These are phyloP conservation scores for Eunapius fragilis DNA, from an alignment of 37 sponge, comb jelly and placozoan species.

Conservation along the genomic window DNA sequence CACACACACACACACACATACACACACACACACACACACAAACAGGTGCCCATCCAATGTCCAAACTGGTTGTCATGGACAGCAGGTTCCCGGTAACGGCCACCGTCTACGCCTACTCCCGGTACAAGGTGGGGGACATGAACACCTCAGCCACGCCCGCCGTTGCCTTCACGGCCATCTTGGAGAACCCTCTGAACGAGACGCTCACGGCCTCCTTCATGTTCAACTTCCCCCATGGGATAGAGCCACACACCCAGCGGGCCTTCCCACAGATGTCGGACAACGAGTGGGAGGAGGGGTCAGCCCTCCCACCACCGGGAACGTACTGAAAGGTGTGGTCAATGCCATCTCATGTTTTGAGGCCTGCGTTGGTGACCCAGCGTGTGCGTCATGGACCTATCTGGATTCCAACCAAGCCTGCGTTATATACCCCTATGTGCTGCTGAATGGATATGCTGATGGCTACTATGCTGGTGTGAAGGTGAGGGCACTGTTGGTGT, in stretches of 20 bases:
- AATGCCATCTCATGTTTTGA: background rate
- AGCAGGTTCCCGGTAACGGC: conserved; percentile 4
- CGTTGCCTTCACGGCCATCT: conserved; percentile 24
- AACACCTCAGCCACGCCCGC: conserved; percentile 34
- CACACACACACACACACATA: too few species aligned
- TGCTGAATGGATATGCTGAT: conserved; percentile 10
- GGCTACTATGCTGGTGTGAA: conserved; percentile 5
- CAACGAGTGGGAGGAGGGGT: background rate
- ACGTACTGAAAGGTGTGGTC: background rate
- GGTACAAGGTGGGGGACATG: conserved; percentile 23
- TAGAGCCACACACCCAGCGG: conserved; percentile 12
- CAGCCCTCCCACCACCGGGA: background rate
- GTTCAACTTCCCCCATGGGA: conserved; percentile 19
- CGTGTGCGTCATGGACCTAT: conserved; percentile 1
- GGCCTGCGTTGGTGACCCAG: too few species aligned
- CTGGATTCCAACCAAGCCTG: background rate
- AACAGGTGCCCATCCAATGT: conserved; percentile 2
- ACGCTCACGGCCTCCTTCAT: conserved; percentile 11
- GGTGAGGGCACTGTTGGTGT: background rate
- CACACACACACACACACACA: too few species aligned
- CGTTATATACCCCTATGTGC: background rate
- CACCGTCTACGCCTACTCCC: conserved; percentile 12
- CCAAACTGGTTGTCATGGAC: conserved; percentile 9
- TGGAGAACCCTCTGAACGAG: conserved; percentile 1
- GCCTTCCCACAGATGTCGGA: background rate